Conservation (phyloP, 1,140 invertebrate species). For the Sesamia nonagrioides region DNA sequence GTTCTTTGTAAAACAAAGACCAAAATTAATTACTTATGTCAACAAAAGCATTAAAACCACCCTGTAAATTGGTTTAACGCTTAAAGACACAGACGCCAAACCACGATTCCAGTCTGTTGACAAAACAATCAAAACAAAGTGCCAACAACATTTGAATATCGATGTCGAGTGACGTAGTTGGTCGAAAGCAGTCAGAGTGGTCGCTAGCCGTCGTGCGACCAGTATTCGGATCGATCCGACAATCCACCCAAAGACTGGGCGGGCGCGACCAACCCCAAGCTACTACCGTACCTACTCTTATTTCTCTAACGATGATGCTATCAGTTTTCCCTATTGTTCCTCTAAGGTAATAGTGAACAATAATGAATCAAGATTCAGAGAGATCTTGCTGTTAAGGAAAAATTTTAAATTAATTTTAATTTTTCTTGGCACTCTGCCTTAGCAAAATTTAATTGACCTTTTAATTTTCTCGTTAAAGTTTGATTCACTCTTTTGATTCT, state of each 20-base stretch:
- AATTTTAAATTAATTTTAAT: neutral
- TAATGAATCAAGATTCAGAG: slow-evolving; percentile 4
- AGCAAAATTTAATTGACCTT: neutral
- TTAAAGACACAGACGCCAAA: neutral
- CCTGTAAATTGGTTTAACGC: neutral
- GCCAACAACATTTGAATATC: slow-evolving; percentile 41
- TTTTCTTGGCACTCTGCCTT: slow-evolving; percentile 21
- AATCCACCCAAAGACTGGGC: slow-evolving; percentile 26
- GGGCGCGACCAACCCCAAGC: slow-evolving; percentile 45
- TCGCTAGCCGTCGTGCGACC: slow-evolving; percentile 40
- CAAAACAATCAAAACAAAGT: slow-evolving; percentile 44
- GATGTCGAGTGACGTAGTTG: slow-evolving; percentile 42
- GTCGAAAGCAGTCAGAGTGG: neutral
- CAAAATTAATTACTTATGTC: no score
- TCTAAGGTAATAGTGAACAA: neutral
- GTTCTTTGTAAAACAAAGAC: no score
- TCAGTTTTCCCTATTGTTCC: slow-evolving; percentile 35
- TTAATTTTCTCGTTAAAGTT: neutral
- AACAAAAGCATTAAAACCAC: neutral
- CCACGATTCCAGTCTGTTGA: slow-evolving; percentile 28
- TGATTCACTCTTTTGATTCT: slow-evolving; percentile 18
- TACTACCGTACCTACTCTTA: slow-evolving; percentile 47
- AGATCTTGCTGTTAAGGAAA: slow-evolving; percentile 8
- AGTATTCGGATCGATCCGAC: slow-evolving; percentile 41
- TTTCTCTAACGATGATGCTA: slow-evolving; percentile 49